Conservation (phyloP, 2,113 vertebrate genomes). For the Edolisoma coerulescens region DNA sequence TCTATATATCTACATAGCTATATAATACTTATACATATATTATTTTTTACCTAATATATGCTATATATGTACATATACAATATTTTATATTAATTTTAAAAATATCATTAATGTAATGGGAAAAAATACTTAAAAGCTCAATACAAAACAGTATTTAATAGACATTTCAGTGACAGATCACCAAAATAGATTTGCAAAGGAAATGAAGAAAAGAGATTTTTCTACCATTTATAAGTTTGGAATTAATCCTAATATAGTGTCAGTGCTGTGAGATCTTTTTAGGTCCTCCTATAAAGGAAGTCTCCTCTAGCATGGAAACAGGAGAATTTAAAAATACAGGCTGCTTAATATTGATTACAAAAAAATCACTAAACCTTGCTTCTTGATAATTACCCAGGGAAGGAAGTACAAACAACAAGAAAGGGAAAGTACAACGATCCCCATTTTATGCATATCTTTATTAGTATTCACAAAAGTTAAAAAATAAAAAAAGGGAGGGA, state of each 20-base stretch:
- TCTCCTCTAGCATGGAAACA: neutral
- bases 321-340: neutral
- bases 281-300: neutral
- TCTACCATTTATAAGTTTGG: neutral
- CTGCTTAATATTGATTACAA: neutral
- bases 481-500: rapidly evolving
- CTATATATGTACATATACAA: neutral
- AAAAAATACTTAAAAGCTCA: neutral
- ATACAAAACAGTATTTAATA: neutral
- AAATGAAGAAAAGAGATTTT: neutral
- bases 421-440: neutral
- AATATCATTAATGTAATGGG: neutral
- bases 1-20: neutral
- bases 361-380: neutral
- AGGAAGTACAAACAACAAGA: neutral
- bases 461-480: neutral
- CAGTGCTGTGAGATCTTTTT: neutral
- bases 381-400: neutral
- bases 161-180: neutral
- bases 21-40: neutral
- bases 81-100: neutral
- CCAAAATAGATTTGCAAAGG: neutral
- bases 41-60: neutral
- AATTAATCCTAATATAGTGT: neutral
- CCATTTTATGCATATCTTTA: neutral